Percentiles rank a stretch among this genome's conserved stretches.
phyloP scores from a whole-genome alignment of 2,797 vertebrate species.

The Cynodonichthys magdalenae region DNA sequence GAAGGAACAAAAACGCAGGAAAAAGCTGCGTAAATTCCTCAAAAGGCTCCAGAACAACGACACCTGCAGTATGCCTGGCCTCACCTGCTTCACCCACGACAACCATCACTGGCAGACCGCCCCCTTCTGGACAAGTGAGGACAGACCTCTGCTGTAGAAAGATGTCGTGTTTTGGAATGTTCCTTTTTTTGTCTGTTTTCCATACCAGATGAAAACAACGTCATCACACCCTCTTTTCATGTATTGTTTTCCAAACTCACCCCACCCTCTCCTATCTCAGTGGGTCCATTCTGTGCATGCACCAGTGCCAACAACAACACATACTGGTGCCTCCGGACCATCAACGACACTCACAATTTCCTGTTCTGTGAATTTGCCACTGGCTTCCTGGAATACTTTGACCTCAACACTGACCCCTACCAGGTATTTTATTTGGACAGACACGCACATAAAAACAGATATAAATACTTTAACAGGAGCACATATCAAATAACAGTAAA shows the following conservation, averaged over 20 bases:
- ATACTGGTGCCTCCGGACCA: slow-evolving; percentile 96
- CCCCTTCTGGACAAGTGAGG: slow-evolving; percentile 95
- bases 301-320: slow-evolving; percentile 99
- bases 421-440: slow-evolving; percentile 82
- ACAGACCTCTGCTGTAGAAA: background rate
- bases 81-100: slow-evolving; percentile 98
- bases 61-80: slow-evolving; percentile 98
- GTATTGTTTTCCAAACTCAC: slow-evolving; percentile 40
- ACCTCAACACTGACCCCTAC: slow-evolving; percentile 94
- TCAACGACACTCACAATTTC: slow-evolving; percentile 98
- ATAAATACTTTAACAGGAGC: slow-evolving; percentile 22
- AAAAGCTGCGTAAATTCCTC: slow-evolving; percentile 94
- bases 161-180: slow-evolving; percentile 10
- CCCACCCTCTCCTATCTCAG: slow-evolving; percentile 54
- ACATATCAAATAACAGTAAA: slow-evolving; percentile 20
- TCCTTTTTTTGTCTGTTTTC: slow-evolving; percentile 15
- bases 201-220: slow-evolving; percentile 35
- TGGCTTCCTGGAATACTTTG: slow-evolving; percentile 96
- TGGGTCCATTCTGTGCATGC: slow-evolving; percentile 97
- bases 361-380: slow-evolving; percentile 99
- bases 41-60: slow-evolving; percentile 96
- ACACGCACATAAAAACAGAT: slow-evolving; percentile 7
- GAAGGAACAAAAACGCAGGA: slow-evolving; percentile 92
- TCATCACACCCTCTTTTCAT: slow-evolving; percentile 34
- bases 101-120: slow-evolving; percentile 99